Evolutionary conservation across 2,113 vertebrate genomes (phyloP), one percentile per base, ranked within the genome.

Genomic region (Barnardius zonarius): DNA sequence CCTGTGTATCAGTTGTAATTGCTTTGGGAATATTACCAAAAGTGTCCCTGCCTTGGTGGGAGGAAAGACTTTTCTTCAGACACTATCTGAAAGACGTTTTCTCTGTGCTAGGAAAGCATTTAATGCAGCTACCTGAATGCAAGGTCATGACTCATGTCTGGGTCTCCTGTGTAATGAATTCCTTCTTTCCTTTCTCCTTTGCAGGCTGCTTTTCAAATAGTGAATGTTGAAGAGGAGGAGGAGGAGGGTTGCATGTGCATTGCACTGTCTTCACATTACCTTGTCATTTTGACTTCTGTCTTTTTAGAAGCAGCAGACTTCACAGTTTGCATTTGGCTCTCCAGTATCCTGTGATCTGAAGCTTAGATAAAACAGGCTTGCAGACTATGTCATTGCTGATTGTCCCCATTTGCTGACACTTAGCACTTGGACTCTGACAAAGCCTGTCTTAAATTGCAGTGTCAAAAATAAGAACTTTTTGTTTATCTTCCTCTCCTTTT

Each of bases 251-350:
- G 64, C 8, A 1, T 2, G 3, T 62, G 28, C 37, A 22, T 64
- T 88, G 35, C 81, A 17, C 72, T 75, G 61, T 79, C 77, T 96
- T 95, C 73, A 72, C 5, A 84, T 92, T 88, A 81, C 62, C 61
- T 82, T 90, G 73, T 88, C 4, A 0, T 84, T 96, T 96, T 92
- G 66, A 95, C 93, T 95, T 95, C 61, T 88, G 64, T 70, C 76
- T 89, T 64, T 93, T 57, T 61, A 72, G 81, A 76, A 79, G 76
- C 31, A 68, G 22, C 24, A 73, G 7, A 79, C 66, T 86, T 83
- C 37, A 59, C n/a, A 24, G 70, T 68, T 93, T 91, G 55, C 28
- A 35, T 92, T 92, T 62, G 57, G 75, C 61, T 86, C 17, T 80
- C 33, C 61, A 66, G 5, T 33, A 67, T 89, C 67, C 69, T 84